Evolutionary conservation across 2,113 vertebrate genomes (phyloP), one percentile per base, ranked within the genome.

Genomic region (Oophaga pumilio): DNA sequence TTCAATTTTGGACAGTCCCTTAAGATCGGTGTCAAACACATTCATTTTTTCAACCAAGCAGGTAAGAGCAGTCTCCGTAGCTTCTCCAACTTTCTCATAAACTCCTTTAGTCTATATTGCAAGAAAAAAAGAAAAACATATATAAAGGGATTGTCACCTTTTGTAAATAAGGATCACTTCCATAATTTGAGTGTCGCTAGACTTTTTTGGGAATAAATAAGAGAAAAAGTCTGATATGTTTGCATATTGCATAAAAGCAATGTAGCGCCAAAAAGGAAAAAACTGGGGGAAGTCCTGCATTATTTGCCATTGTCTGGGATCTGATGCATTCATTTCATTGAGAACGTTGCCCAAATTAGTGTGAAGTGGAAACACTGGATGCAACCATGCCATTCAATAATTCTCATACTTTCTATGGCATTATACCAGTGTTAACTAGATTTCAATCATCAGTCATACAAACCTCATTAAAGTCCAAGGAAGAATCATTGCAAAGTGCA

Each of bases 391-490:
- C 22, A 9, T 9, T 66, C 22, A 66, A 66, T 66, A 12, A 24
- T 66, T 13, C 62, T 56, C 53, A 56, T 56, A 56, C 62, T 24
- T 66, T n/a, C 22, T 11, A 11, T 66, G 9, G 22, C 20, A 66
- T 24, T 66, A 3, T 8, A 22, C 60, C 60, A 62, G 62, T 24
- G 22, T n/a, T 66, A 66, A n/a, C n/a, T 66, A 66, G 2, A 66
- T n/a, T 8, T 66, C 52, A 79, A n/a, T 57, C 49, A 9, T 66
- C 52, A 79, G 53, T 57, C 49, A 80, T 22, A 85, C 95, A 90
- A 88, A 99, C 98, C 94, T 99, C 98, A 76, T 99, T 99, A 90
- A 95, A 99, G 93, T 99, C 98, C 96, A 99, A 93, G 7, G 98
- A 98, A 87, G 98, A 99, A 93, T 99, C 98, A 22, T 99, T 99